Conservation (phyloP, 2,113 vertebrate species). For the Atlantisia rogersi region DNA sequence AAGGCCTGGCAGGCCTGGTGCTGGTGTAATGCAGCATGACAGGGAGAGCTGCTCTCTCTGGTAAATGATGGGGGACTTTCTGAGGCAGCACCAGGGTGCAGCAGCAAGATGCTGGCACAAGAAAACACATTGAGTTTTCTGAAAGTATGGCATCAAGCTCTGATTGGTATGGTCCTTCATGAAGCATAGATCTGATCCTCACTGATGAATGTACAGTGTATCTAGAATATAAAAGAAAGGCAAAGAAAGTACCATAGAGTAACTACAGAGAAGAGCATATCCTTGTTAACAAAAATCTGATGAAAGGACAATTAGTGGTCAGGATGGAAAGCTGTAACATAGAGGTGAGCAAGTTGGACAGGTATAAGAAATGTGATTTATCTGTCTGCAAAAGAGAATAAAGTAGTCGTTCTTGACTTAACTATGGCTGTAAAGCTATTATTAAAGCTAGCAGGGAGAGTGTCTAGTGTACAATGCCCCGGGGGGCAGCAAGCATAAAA, state of each 20-base stretch:
- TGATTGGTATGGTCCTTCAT: neutral
- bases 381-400: neutral
- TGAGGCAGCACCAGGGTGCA: neutral
- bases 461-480: neutral
- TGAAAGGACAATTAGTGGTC: neutral
- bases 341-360: neutral
- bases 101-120: neutral
- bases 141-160: neutral
- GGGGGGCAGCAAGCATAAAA: neutral
- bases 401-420: neutral
- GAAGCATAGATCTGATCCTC: neutral
- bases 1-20: neutral
- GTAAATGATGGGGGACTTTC: neutral
- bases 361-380: neutral
- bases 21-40: fast-evolving
- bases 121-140: neutral
- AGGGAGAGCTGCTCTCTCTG: neutral
- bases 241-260: neutral
- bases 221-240: neutral
- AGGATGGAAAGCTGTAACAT: neutral
- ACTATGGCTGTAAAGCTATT: neutral
- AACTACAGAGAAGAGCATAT: fast-evolving
- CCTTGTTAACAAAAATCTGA: neutral
- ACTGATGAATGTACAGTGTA: neutral
- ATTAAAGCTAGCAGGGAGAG: neutral